A percentile compares a stretch with the other conserved stretches of the same genome.
Evolutionary conservation across 1,140 invertebrate species (phyloP).

Genomic region (Popillia japonica): DNA sequence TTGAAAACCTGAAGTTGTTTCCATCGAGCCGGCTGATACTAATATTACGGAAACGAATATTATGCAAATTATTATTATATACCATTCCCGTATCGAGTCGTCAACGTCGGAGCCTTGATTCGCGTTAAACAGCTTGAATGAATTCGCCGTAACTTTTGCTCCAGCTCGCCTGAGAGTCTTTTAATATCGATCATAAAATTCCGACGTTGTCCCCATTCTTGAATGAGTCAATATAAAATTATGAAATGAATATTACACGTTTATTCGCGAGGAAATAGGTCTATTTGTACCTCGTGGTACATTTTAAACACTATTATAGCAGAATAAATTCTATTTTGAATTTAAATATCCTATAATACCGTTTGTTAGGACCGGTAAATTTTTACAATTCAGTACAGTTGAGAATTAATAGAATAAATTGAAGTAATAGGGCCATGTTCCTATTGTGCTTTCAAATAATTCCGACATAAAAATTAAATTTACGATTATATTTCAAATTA

Average conservation of each 20-base stretch:
- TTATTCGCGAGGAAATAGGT: constrained; percentile 5
- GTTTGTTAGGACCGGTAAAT: too few relatives aligned
- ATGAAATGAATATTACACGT: constrained; percentile 1
- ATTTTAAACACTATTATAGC: too few relatives aligned
- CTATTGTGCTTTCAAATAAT: too few relatives aligned
- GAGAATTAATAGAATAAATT: too few relatives aligned
- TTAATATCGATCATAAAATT: constrained; percentile 16
- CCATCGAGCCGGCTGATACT: neutral
- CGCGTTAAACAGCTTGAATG: constrained; percentile 26
- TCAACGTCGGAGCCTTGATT: neutral
- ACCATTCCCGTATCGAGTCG: constrained; percentile 3
- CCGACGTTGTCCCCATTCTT: constrained; percentile 23
- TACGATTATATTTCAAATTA: too few relatives aligned
- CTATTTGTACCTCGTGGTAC: neutral
- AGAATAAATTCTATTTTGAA: too few relatives aligned
- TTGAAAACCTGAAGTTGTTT: too few relatives aligned
- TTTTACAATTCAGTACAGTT: too few relatives aligned
- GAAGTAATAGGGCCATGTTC: too few relatives aligned
- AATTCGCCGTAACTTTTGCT: constrained; percentile 22
- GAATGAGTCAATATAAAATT: constrained; percentile 34
- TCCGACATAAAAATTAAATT: too few relatives aligned
- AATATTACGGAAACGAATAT: neutral
- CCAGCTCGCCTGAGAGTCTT: constrained; percentile 14
- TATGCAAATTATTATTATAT: constrained; percentile 2
- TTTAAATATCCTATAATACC: too few relatives aligned